These are phyloP conservation scores for Pterophyllum scalare DNA, from an alignment of 2,113 vertebrate species.

Conservation along the genomic window DNA sequence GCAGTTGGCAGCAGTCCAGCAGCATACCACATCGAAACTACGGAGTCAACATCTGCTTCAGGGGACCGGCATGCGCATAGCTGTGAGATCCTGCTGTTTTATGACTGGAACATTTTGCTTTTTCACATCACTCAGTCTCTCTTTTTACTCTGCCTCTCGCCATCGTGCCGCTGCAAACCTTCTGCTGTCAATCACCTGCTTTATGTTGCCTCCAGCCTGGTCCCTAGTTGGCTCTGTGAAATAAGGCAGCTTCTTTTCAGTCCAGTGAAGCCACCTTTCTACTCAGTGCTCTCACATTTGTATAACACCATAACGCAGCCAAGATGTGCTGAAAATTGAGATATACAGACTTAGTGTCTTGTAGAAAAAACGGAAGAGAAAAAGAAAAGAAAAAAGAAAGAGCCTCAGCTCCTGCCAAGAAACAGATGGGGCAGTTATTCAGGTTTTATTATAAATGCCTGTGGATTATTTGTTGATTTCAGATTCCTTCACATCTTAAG, in stretches of 20 bases:
- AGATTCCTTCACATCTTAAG: constrained; percentile 15
- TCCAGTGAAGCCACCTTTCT: constrained; percentile 30
- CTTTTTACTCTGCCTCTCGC: neutral
- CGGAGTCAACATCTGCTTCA: constrained; percentile 50
- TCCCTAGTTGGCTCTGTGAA: constrained; percentile 35
- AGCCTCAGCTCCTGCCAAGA: constrained; percentile 13
- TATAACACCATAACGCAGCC: neutral
- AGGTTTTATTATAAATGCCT: constrained; percentile 42
- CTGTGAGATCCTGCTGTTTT: constrained; percentile 48
- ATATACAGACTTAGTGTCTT: constrained; percentile 26
- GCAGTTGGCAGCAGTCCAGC: constrained; percentile 28
- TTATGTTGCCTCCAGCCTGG: constrained; percentile 18
- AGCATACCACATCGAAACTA: constrained; percentile 17
- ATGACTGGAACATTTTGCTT: constrained; percentile 41
- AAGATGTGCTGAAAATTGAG: constrained; percentile 23
- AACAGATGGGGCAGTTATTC: constrained; percentile 37
- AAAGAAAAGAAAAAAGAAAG: neutral
- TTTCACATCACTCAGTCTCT: constrained; percentile 16
- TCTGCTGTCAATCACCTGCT: constrained; percentile 40
- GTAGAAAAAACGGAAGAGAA: neutral
- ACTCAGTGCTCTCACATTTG: neutral
- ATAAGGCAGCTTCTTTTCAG: constrained; percentile 36
- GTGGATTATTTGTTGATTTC: constrained; percentile 41
- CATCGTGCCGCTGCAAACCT: constrained; percentile 6
- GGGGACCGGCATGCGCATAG: constrained; percentile 9